Base-by-base conservation (phyloP, 1,140 invertebrate genomes). In the Adelges cooleyi region DNA sequence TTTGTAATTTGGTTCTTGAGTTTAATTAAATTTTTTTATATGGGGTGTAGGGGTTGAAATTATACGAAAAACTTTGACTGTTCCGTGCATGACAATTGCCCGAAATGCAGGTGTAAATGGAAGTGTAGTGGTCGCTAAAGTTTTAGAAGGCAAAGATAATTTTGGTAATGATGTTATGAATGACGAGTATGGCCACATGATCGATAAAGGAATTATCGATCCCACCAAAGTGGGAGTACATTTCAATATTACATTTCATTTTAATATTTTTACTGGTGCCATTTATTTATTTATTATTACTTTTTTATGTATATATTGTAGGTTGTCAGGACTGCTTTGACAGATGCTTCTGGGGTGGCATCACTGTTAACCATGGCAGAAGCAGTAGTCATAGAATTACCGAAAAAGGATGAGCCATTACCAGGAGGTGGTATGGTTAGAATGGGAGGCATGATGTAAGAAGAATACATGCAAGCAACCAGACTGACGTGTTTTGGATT, bases 141-240 rank as follows among this genome's bases (percentile, higher is more conserved):
- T 91, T 46, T 82, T 85, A 72, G 84, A 89, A 68, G 76, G 82
- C 51, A 73, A 79, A 23, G 84, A 85, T 4, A 85, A 89, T 69
- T 85, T 86, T 70, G 97, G 97, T 51, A 99, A 99, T 77, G 95
- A 99, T 81, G 96, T 96, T 0, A 72, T 96, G 23, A 95, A 92
- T 70, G 86, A 89, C 73, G 86, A 94, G 76, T 99, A 90, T 77
- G 92, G 93, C 1, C 91, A 99, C 74, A 90, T 99, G 85, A 92
- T 98, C 70, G 89, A 96, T 72, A 88, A 87, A 74, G 96, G 96
- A 67, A 99, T 99, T 72, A 98, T 99, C 75, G 96, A 99, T 78
- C 96, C 96, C 9, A 99, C 96, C 8, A 99, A 99, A 79, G 89
- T 86, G 71, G 70, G 68, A n/a, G n/a, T n/a, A n/a, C n/a, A n/a